Evolutionary conservation across 2,797 vertebrate genomes (phyloP).

Genomic region (Chaetophractus vellerosus): DNA sequence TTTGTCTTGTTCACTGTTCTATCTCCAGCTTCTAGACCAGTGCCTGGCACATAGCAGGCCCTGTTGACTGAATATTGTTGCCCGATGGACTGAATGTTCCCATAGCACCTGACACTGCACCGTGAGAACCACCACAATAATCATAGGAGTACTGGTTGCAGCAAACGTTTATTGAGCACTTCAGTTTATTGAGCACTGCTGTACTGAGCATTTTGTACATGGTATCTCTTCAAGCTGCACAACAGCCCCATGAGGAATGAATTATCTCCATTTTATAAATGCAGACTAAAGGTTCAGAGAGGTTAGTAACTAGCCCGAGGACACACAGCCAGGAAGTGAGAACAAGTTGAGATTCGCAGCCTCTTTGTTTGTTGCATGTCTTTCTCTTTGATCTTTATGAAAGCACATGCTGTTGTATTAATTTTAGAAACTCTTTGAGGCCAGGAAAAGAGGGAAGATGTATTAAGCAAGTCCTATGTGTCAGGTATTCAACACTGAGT

Average conservation of each 20-base stretch:
- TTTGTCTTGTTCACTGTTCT: neutral
- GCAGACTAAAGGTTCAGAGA: constrained; percentile 3
- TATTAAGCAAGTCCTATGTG: neutral
- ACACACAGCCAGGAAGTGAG: neutral
- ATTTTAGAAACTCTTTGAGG: neutral
- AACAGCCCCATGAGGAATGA: neutral
- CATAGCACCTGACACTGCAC: neutral
- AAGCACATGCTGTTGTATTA: constrained; percentile 40
- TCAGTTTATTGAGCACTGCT: neutral
- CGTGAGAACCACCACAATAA: neutral
- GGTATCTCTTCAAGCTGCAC: neutral
- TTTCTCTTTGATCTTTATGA: constrained; percentile 42
- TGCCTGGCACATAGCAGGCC: neutral
- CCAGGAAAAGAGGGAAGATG: neutral
- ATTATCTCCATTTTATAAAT: constrained; percentile 22
- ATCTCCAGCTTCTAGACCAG: neutral
- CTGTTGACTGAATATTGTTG: neutral
- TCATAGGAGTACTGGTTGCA: neutral
- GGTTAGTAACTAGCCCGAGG: neutral
- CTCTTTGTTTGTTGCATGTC: constrained; percentile 37
- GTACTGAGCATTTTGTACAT: neutral
- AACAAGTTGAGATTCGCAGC: neutral
- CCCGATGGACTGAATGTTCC: neutral
- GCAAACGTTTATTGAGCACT: neutral
- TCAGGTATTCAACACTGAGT: neutral